Conservation (phyloP, 2,888 invertebrate species). For the Orthosia cruda region DNA sequence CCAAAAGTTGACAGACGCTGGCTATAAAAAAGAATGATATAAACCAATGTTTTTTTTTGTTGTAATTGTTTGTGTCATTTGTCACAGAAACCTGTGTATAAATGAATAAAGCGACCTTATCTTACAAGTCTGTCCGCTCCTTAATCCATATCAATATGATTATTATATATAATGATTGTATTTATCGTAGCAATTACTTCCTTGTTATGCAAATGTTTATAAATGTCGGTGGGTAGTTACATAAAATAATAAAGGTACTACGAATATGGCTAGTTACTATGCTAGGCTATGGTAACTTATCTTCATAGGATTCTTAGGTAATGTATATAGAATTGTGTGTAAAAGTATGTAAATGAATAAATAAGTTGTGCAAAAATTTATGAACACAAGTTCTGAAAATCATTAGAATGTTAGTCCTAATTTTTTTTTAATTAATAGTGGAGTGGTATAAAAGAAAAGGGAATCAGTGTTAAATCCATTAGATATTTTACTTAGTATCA, state of each 20-base stretch:
- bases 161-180: slow-evolving; percentile 64
- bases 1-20: too few relatives aligned
- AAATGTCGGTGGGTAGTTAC: slow-evolving; percentile 54
- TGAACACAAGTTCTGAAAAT: background rate
- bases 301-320: slow-evolving; percentile 20
- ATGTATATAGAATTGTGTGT: background rate
- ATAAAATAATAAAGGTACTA: slow-evolving; percentile 62
- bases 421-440: too few relatives aligned
- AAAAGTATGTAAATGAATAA: background rate
- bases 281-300: slow-evolving; percentile 17
- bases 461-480: background rate
- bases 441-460: too few relatives aligned
- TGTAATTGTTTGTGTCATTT: too few relatives aligned
- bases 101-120: background rate
- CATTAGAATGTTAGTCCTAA: background rate
- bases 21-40: too few relatives aligned
- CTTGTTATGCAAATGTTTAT: slow-evolving; percentile 65
- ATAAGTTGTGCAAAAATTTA: slow-evolving; percentile 1
- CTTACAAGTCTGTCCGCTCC: slow-evolving; percentile 19
- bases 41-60: too few relatives aligned
- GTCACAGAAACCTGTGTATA: too few relatives aligned
- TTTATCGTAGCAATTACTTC: slow-evolving; percentile 63
- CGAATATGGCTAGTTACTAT: slow-evolving; percentile 47
- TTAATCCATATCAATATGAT: slow-evolving; percentile 47
- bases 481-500: background rate